Evolutionary conservation across 2,113 vertebrate species (phyloP).

Genomic region (Bubo scandiacus): DNA sequence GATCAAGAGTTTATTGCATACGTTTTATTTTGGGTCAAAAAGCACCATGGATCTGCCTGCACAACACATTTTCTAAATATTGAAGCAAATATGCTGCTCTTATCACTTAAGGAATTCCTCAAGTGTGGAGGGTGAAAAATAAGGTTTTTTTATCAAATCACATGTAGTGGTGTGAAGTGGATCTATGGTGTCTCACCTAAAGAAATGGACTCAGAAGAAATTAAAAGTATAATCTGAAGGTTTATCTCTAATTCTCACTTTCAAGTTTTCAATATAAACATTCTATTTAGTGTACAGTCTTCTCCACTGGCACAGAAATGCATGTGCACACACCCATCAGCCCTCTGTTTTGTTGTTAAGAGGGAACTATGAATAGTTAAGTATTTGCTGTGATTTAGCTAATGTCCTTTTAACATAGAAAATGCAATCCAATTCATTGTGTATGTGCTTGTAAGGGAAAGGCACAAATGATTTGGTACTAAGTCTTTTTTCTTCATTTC

Average conservation of each 20-base stretch:
- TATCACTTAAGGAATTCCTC: neutral
- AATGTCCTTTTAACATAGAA: neutral
- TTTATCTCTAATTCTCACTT: neutral
- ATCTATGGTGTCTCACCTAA: neutral
- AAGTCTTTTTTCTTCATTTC: neutral
- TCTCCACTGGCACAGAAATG: neutral
- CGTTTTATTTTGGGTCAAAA: neutral
- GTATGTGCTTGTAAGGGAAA: neutral
- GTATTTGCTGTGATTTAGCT: slow-evolving; percentile 2
- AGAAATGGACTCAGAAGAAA: neutral
- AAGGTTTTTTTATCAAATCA: neutral
- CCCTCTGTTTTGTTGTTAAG: neutral
- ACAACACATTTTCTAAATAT: neutral
- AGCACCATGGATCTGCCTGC: neutral
- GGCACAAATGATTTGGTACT: neutral
- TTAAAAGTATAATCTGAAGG: neutral
- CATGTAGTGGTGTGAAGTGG: neutral
- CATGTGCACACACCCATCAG: neutral
- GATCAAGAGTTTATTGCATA: neutral
- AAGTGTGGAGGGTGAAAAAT: neutral
- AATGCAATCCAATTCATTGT: neutral
- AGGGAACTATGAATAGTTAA: neutral
- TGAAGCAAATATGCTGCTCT: neutral
- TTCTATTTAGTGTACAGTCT: neutral
- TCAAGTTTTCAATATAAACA: neutral